A percentile compares a stretch with the other conserved stretches of the same genome.
phyloP scores from a whole-genome alignment of 30 jellyfish, hydroid and myxozoan genomes.

The Pseudorhiza aurosa region DNA sequence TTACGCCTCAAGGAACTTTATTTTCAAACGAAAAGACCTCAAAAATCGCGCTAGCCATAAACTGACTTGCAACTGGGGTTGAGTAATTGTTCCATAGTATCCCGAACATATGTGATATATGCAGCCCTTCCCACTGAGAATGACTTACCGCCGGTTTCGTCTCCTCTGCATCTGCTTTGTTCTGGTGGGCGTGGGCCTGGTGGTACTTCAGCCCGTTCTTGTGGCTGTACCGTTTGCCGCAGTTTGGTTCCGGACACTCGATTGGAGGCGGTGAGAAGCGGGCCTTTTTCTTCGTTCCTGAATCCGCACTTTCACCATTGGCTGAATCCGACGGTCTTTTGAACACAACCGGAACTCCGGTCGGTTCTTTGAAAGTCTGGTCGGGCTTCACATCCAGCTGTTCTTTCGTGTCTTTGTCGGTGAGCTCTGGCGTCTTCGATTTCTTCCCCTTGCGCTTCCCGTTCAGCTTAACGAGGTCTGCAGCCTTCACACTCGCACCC shows the following conservation, averaged over 20 bases:
- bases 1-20: no score
- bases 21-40: no score
- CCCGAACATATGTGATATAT: neutral
- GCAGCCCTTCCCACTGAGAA: neutral
- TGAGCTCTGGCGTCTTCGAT: slow-evolving; percentile 37
- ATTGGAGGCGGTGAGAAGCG: slow-evolving; percentile 72
- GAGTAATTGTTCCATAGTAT: no score
- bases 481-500: slow-evolving; percentile 55
- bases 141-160: slow-evolving; percentile 36
- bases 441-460: slow-evolving; percentile 47
- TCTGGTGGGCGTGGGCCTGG: slow-evolving; percentile 82
- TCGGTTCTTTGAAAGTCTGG: slow-evolving; percentile 66
- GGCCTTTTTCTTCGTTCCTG: slow-evolving; percentile 47
- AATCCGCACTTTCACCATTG: slow-evolving; percentile 34
- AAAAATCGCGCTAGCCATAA: no score
- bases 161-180: slow-evolving; percentile 50
- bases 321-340: slow-evolving; percentile 59
- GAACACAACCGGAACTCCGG: slow-evolving; percentile 55
- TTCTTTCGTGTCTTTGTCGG: slow-evolving; percentile 54
- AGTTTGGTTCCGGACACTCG: slow-evolving; percentile 95
- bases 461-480: slow-evolving; percentile 40
- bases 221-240: slow-evolving; percentile 81
- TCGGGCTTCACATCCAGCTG: slow-evolving; percentile 19
- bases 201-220: slow-evolving; percentile 89
- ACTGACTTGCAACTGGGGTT: no score